Conservation (phyloP, 1,140 invertebrate genomes). For the Drosophila prosaltans region DNA sequence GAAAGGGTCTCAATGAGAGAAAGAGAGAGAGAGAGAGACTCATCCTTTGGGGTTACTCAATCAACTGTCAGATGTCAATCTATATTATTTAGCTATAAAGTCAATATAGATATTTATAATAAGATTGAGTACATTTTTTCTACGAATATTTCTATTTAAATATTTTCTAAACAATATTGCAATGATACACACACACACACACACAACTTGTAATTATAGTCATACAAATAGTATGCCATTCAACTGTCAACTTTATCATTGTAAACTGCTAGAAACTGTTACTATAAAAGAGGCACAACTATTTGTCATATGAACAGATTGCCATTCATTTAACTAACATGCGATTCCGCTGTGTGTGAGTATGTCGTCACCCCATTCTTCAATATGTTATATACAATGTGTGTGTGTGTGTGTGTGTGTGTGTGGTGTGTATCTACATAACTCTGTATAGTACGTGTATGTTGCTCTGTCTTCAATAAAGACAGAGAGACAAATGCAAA, state of each 20-base stretch:
- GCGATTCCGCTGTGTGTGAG: conserved; percentile 1
- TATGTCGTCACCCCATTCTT: not conserved
- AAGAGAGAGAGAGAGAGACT: too few relatives aligned
- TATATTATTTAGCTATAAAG: not conserved
- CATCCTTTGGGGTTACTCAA: not conserved
- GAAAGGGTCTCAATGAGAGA: not conserved
- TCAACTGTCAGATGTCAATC: conserved; percentile 6
- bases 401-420: too few relatives aligned
- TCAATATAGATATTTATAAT: not conserved
- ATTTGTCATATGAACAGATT: conserved; percentile 7
- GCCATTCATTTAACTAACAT: not conserved
- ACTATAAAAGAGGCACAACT: not conserved
- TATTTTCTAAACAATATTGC: too few relatives aligned
- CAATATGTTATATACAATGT: too few relatives aligned
- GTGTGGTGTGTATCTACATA: too few relatives aligned
- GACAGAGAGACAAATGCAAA: conserved; percentile 63
- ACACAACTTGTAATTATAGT: too few relatives aligned
- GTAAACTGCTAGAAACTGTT: not conserved
- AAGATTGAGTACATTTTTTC: not conserved
- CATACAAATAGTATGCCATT: not conserved
- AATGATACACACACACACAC: too few relatives aligned
- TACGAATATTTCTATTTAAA: too few relatives aligned
- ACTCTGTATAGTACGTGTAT: not conserved
- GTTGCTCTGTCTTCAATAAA: conserved; percentile 58
- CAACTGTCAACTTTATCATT: conserved; percentile 5